Conservation (phyloP, 2,888 invertebrate species). For the Tyria jacobaeae region DNA sequence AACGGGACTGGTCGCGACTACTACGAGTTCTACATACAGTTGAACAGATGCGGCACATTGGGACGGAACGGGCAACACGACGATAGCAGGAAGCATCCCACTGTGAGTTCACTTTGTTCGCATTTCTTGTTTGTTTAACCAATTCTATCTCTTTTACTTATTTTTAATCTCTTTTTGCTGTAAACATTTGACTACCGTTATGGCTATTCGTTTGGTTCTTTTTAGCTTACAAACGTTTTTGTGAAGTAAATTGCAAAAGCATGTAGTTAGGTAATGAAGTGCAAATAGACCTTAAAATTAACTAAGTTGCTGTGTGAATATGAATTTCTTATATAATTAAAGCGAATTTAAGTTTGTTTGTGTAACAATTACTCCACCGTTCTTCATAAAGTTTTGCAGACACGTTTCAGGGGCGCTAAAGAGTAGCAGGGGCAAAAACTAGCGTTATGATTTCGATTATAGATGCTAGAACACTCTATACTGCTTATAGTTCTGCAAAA, state of each 20-base stretch:
- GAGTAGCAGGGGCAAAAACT: no score
- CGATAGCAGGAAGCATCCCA: constrained; percentile 94
- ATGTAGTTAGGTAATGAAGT: not conserved
- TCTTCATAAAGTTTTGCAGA: no score
- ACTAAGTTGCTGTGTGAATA: not conserved
- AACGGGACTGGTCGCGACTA: constrained; percentile 96
- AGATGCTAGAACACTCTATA: no score
- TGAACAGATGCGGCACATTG: constrained; percentile 96
- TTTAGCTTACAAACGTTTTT: not conserved
- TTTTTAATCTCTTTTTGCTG: constrained; percentile 12
- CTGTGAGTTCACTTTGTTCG: constrained; percentile 86
- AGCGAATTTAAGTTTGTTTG: not conserved
- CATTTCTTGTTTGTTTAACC: constrained; percentile 17
- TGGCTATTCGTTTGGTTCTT: not conserved
- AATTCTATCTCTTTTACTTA: constrained; percentile 7
- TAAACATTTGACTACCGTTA: constrained; percentile 7
- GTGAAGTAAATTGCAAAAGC: not conserved
- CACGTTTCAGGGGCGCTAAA: no score
- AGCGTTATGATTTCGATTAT: no score
- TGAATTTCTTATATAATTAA: not conserved
- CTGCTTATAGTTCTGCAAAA: no score
- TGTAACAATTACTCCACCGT: no score
- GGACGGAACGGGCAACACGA: constrained; percentile 95
- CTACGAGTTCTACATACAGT: constrained; percentile 97
- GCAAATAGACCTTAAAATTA: not conserved